Evolutionary conservation across 2,888 invertebrate genomes (phyloP), one percentile per base, ranked within the genome.

Genomic region (Drosophila ustulata): DNA sequence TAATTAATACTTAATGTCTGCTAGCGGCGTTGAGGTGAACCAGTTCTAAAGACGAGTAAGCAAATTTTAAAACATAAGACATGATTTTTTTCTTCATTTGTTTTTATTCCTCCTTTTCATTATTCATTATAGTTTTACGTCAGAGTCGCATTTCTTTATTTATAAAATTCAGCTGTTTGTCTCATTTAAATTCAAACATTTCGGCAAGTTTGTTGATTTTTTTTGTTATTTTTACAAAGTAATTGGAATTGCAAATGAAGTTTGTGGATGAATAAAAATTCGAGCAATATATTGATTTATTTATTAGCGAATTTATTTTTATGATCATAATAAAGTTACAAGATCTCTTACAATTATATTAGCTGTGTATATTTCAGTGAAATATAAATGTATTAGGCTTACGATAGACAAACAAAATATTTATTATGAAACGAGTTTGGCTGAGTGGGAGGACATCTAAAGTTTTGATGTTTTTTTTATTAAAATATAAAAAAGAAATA

Each of bases 31-130:
- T 78, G 57, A 75, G 75, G 66, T 74, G 66, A 78, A 74, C 78
- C 76, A 76, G 75, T 76, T 76, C 78, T 71, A 71, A 75, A 64
- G 25, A 53, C 59, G 32, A 11, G 37, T 51, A 56, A 77, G 56
- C 41, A 41, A 59, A 59, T 59, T 51, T 56, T 18, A 47, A 50
- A 50, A 51, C 25, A 50, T 46, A 18, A 30, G 32, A 11, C 28
- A 39, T 51, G 25, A 39, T 53, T 64, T 5, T 57, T 57, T 8
- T 3, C 30, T 53, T 49, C 4, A 56, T 25, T 46, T 39, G 43
- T 52, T 13, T 30, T 5, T 53, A 50, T 7, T 3, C 32, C 37
- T 49, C 3, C 49, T 26, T 37, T 47, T 56, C 49, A 23, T 37
- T 39, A 45, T 56, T 13, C 30, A 23, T 53, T 43, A 39, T 37